These are phyloP conservation scores for Epizoanthus illoricatus DNA, from an alignment of 92 coral and sea anemone species.

Conservation along the genomic window DNA sequence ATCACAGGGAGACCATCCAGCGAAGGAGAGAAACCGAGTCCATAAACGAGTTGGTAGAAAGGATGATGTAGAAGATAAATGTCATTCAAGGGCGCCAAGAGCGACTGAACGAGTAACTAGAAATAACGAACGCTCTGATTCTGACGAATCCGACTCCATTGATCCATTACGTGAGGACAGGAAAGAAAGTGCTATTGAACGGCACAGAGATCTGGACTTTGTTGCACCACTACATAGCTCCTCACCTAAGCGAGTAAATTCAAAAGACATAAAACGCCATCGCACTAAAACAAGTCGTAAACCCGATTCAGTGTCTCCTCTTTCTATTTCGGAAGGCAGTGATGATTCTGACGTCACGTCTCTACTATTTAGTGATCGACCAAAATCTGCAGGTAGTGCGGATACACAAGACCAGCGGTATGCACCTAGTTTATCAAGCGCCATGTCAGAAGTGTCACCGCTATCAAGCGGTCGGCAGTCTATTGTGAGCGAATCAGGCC, in stretches of 20 bases:
- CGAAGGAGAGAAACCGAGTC: background rate
- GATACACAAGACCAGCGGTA: constrained; percentile 14
- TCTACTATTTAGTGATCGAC: constrained; percentile 33
- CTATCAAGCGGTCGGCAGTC: constrained; percentile 41
- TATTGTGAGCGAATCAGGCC: constrained; percentile 30
- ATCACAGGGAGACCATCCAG: constrained; percentile 1
- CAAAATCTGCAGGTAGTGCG: constrained; percentile 5
- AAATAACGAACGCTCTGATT: constrained; percentile 11
- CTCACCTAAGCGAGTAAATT: constrained; percentile 65
- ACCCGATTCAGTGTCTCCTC: constrained; percentile 24
- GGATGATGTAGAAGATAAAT: background rate
- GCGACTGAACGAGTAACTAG: background rate
- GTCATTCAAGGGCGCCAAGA: background rate
- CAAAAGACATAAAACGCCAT: background rate
- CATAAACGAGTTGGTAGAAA: background rate
- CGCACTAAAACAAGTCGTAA: constrained; percentile 10
- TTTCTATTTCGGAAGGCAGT: constrained; percentile 41
- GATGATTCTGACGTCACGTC: constrained; percentile 57
- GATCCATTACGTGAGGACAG: background rate
- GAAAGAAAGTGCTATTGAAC: background rate
- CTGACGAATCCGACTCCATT: background rate
- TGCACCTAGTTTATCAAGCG: constrained; percentile 15
- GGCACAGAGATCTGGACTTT: constrained; percentile 36
- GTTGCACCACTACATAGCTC: constrained; percentile 76
- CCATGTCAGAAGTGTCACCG: constrained; percentile 29